Evolutionary conservation across 1,140 invertebrate species (phyloP).

Genomic region (Trinorchestia longiramus): DNA sequence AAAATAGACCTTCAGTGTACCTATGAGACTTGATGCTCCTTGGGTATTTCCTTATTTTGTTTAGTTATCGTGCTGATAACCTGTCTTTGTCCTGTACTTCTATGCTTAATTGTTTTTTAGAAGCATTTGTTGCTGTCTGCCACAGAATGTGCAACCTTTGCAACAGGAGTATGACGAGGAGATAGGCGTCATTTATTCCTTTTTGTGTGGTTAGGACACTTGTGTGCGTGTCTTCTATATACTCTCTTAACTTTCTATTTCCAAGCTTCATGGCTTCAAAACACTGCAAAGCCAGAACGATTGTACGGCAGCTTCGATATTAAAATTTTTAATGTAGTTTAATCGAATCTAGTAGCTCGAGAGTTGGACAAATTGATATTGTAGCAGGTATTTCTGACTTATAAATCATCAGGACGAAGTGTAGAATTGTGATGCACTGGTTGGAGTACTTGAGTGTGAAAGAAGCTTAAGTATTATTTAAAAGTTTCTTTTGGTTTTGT

Average conservation of each 20-base stretch:
- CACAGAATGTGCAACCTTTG: too few species aligned
- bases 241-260: too few species aligned
- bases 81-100: neutral
- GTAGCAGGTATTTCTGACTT: neutral
- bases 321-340: neutral
- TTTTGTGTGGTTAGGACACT: too few species aligned
- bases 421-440: neutral
- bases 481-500: neutral
- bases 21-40: neutral
- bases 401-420: neutral
- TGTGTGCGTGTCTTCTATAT: too few species aligned
- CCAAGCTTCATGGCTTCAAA: neutral
- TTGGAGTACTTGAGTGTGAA: neutral
- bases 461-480: too few species aligned
- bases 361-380: neutral
- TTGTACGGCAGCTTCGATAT: neutral
- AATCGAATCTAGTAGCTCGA: neutral
- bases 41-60: neutral
- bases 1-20: neutral
- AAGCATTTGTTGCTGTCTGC: neutral
- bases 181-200: too few species aligned
- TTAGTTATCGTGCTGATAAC: neutral
- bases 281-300: neutral
- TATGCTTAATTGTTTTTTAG: neutral
- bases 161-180: too few species aligned